These are phyloP conservation scores for Pseudococcus jackbeardsleyi DNA, from an alignment of 2,888 invertebrate species.

Conservation along the genomic window DNA sequence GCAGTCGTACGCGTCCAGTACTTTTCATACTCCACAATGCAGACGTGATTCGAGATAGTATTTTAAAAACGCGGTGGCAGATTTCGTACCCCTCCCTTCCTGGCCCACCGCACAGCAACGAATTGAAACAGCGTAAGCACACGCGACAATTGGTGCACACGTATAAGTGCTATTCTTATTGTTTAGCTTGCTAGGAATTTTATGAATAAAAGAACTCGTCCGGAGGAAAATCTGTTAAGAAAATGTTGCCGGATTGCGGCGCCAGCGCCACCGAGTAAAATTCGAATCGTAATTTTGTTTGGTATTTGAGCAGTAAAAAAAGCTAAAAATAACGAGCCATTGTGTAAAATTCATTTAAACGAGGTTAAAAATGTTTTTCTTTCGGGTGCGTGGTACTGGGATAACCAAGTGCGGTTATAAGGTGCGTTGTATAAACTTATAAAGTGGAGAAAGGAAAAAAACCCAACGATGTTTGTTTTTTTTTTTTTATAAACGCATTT, in stretches of 20 bases:
- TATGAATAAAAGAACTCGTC: constrained; percentile 39
- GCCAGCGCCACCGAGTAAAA: not conserved
- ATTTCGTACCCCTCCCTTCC: not conserved
- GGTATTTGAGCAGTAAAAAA: constrained; percentile 28
- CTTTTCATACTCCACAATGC: not conserved
- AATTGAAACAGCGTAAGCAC: constrained; percentile 10
- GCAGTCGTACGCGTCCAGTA: not conserved
- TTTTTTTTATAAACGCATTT: constrained; percentile 23
- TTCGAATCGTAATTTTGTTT: constrained; percentile 33
- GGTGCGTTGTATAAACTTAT: not conserved
- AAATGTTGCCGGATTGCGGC: constrained; percentile 30
- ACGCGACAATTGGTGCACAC: constrained; percentile 17
- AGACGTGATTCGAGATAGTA: constrained; percentile 17
- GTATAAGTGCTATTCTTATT: constrained; percentile 24
- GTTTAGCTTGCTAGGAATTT: constrained; percentile 22
- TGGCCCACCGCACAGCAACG: not conserved
- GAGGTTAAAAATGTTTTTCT: constrained; percentile 11
- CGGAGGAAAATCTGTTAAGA: constrained; percentile 24
- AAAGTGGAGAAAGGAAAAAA: not conserved
- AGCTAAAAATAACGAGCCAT: constrained; percentile 42
- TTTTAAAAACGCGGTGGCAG: not conserved
- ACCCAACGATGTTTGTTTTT: not conserved
- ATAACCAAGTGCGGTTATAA: not conserved
- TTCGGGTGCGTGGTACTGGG: not conserved
- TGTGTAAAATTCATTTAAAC: constrained; percentile 37